These are phyloP conservation scores for Zelostemma sp. DNA, from an alignment of 1,140 invertebrate species.

Conservation along the genomic window DNA sequence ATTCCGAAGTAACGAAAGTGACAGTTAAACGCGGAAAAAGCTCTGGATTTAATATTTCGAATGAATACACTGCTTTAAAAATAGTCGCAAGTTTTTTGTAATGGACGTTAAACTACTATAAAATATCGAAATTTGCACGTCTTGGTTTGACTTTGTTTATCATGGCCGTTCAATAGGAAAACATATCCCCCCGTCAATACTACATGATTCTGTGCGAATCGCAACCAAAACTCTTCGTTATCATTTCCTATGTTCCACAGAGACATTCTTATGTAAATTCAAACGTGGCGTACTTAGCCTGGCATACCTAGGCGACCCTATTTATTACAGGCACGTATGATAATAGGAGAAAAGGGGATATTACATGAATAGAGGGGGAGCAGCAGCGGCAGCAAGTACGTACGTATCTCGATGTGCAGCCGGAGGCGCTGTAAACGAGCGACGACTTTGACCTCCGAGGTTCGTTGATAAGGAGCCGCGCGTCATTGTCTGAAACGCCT, in stretches of 20 bases:
- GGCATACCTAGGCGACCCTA: conserved; percentile 10
- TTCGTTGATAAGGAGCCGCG: conserved; percentile 47
- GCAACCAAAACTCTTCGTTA: too few species aligned
- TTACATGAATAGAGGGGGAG: conserved; percentile 10
- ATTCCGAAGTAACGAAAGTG: too few species aligned
- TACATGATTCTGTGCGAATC: too few species aligned
- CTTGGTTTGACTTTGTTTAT: too few species aligned
- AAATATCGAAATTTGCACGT: too few species aligned
- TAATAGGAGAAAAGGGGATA: conserved; percentile 17
- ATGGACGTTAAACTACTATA: too few species aligned
- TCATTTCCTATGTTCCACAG: not conserved
- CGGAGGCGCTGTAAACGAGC: conserved; percentile 47
- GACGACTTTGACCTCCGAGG: conserved; percentile 26
- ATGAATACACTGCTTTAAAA: too few species aligned
- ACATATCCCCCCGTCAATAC: too few species aligned
- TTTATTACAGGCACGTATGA: conserved; percentile 18
- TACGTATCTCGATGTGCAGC: conserved; percentile 39
- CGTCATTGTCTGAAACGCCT: conserved; percentile 30
- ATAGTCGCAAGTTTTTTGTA: too few species aligned
- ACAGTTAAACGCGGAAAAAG: too few species aligned
- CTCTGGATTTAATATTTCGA: too few species aligned
- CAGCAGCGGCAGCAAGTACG: conserved; percentile 16
- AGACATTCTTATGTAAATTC: conserved; percentile 10
- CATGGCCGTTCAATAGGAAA: too few species aligned
- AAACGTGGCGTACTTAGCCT: not conserved